A percentile compares a stretch with the other conserved stretches of the same genome.
Conservation (phyloP, 2,797 vertebrate species). For the Ceryle rudis region DNA sequence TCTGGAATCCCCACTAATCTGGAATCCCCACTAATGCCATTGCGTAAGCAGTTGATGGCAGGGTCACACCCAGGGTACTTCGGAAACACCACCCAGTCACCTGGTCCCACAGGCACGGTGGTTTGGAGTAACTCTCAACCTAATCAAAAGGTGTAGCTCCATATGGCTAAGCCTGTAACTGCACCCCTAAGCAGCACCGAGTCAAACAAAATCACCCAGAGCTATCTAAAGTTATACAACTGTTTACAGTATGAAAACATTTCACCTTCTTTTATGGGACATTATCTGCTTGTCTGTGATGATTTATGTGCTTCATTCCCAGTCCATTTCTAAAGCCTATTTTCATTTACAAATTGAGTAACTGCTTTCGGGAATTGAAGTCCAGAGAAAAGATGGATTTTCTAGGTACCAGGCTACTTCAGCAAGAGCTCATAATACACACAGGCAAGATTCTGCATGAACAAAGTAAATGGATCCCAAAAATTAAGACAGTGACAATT, state of each 20-base stretch:
- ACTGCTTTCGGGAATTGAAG: neutral
- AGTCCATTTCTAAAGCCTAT: neutral
- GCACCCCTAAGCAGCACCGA: neutral
- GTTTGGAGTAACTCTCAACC: neutral
- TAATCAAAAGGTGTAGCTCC: neutral
- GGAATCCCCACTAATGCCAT: conserved; percentile 42
- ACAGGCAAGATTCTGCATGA: neutral
- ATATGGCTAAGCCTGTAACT: neutral
- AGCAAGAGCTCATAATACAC: neutral
- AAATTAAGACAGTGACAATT: neutral
- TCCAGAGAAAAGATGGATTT: neutral
- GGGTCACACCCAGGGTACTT: conserved; percentile 3
- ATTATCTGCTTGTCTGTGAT: neutral
- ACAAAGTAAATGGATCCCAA: neutral
- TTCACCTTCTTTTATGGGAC: conserved; percentile 20
- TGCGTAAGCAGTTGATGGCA: neutral
- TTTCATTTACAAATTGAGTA: neutral
- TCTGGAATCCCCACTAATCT: conserved; percentile 60
- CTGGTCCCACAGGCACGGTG: accelerated
- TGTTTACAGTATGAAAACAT: conserved; percentile 12
- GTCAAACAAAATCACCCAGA: neutral
- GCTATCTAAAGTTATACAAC: neutral
- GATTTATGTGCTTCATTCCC: neutral
- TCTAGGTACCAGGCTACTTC: neutral
- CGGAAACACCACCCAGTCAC: neutral